Percentiles rank a stretch among this genome's conserved stretches.
Evolutionary conservation across 2,113 vertebrate genomes (phyloP).

Genomic region (Percina caprodes): DNA sequence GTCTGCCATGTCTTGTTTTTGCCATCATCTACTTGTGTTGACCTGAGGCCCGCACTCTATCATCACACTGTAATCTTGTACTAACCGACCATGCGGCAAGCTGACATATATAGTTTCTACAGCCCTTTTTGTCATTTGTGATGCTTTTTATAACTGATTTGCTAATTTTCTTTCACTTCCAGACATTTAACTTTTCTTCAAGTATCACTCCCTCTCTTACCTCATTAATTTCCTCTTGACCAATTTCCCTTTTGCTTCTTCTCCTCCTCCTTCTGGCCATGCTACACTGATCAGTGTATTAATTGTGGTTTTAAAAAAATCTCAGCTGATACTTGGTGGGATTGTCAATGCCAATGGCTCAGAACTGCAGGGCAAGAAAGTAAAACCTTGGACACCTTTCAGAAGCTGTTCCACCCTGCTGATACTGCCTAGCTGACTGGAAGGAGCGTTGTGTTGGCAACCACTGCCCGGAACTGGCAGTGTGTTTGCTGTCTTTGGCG

Average conservation of each 20-base stretch:
- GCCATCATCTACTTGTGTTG: conserved; percentile 12
- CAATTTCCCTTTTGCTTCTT: conserved; percentile 28
- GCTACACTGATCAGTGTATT: conserved; percentile 66
- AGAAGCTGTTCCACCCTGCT: conserved; percentile 53
- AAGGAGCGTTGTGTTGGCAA: conserved; percentile 38
- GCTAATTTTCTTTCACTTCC: conserved; percentile 3
- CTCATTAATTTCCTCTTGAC: conserved; percentile 56
- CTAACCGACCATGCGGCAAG: conserved; percentile 6
- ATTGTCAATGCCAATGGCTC: conserved; percentile 69
- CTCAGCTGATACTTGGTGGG: conserved; percentile 61
- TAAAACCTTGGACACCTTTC: conserved; percentile 56
- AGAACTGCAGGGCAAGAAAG: conserved; percentile 56
- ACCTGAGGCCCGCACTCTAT: background rate
- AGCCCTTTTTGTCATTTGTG: background rate
- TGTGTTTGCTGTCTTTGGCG: conserved; percentile 2
- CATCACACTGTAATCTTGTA: background rate
- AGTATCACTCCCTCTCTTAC: conserved; percentile 19
- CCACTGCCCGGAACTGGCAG: conserved; percentile 31
- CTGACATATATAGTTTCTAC: conserved; percentile 5
- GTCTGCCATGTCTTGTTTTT: conserved; percentile 35
- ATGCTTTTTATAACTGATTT: background rate
- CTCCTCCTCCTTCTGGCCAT: conserved; percentile 37
- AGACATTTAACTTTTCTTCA: conserved; percentile 18
- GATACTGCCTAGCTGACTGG: conserved; percentile 28
- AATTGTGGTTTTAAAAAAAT: conserved; percentile 72